phyloP scores from a whole-genome alignment of 2,113 vertebrate species.

The Drymodes brunneopygia region DNA sequence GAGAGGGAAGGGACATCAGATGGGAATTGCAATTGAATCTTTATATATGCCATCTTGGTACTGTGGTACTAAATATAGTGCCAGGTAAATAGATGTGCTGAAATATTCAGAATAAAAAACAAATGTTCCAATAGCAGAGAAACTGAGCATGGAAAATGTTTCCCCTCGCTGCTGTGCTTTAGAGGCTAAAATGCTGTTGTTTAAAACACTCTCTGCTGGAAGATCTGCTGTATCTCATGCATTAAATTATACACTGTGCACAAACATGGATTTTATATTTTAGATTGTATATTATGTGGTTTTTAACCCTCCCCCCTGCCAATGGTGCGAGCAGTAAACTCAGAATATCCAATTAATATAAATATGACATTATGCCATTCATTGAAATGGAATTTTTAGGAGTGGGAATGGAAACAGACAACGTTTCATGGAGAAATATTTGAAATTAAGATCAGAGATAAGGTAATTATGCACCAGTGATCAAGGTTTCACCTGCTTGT shows the following conservation, averaged over 20 bases:
- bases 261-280: conserved; percentile 31
- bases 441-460: neutral
- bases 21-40: conserved; percentile 84
- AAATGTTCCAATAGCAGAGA: conserved; percentile 77
- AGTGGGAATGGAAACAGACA: neutral
- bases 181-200: conserved; percentile 61
- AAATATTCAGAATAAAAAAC: conserved; percentile 85
- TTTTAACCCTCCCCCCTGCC: neutral
- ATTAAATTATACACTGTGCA: conserved; percentile 64
- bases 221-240: conserved; percentile 39
- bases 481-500: neutral
- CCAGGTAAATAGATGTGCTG: conserved; percentile 82
- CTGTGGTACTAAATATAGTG: conserved; percentile 82
- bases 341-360: conserved; percentile 51
- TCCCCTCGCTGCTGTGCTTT: conserved; percentile 15
- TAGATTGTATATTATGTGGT: neutral
- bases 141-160: conserved; percentile 60
- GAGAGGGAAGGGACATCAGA: conserved; percentile 85
- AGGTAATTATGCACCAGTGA: neutral
- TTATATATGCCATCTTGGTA: conserved; percentile 83
- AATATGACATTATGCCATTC: neutral
- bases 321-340: neutral
- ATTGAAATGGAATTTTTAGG: neutral
- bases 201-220: conserved; percentile 64
- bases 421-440: neutral